Base-by-base conservation (phyloP, 2,888 invertebrate species). In the Drosophila subquinaria region DNA sequence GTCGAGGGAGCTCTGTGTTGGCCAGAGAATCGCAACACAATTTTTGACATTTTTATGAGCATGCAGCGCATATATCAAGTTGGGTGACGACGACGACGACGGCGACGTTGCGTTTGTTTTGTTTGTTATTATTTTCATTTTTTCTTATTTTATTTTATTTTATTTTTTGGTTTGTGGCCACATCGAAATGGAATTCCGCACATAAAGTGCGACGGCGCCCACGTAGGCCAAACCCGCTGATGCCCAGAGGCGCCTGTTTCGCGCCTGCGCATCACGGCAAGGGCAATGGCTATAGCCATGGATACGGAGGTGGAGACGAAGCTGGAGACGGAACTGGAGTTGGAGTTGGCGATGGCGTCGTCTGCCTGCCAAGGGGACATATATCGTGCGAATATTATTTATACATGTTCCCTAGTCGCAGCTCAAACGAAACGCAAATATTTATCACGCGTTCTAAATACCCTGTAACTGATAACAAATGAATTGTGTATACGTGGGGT, bases 361-460 rank as follows among this genome's bases (percentile, higher is more conserved):
- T 77, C 77, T 69, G 69, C 79, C 81, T 81, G 80, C 82, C 79
- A 89, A 81, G 76, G 83, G 83, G 91, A 91, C 91, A 91, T 90
- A 91, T 91, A 91, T 89, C 91, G 91, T 91, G 91, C 90, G 91
- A 91, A 90, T 91, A 90, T 90, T 90, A 91, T 91, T 91, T 91
- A 91, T 91, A 86, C 75, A 53, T 74, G 79, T 74, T 72, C 82
- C 73, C 70, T 53, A 73, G 73, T 71, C 67, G 66, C 69, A 75
- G 75, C 70, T 71, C 77, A 80, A 64, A 84, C 69, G 85, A 71
- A 84, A 73, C 62, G 78, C 81, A 84, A 79, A 89, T 85, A 90
- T 91, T 90, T 90, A 91, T 90, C 85, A 86, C 81, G 81, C 81
- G 50, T 27, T 51, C 36, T 43, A 43, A 27, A 76, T 73, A 76